Percentiles rank a stretch among this genome's conserved stretches.
Evolutionary conservation across 2,888 invertebrate genomes (phyloP).

Genomic region (Dioctria linearis): DNA sequence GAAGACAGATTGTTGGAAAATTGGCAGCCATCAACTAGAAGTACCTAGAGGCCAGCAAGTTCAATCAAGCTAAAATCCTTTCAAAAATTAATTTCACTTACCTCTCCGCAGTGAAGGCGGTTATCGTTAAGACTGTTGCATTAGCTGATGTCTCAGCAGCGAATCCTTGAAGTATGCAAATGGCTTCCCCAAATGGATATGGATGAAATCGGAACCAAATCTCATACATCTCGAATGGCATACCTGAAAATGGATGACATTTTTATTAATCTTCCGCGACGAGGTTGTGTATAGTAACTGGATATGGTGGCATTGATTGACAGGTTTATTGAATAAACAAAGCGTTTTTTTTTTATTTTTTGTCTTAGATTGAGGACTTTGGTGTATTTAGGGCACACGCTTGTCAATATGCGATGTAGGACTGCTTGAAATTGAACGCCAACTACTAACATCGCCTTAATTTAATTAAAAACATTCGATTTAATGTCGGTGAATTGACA

Average conservation of each 20-base stretch:
- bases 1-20: slow-evolving; percentile 21
- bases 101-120: slow-evolving; percentile 84
- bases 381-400: slow-evolving; percentile 21
- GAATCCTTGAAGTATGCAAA: slow-evolving; percentile 79
- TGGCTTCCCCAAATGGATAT: slow-evolving; percentile 80
- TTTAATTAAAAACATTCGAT: not conserved
- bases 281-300: slow-evolving; percentile 9
- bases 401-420: not conserved
- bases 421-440: slow-evolving; percentile 8
- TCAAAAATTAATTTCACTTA: slow-evolving; percentile 67
- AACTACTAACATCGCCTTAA: not conserved
- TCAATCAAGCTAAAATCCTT: not conserved
- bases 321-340: slow-evolving; percentile 11
- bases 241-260: slow-evolving; percentile 69
- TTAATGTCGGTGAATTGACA: not conserved
- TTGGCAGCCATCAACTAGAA: slow-evolving; percentile 7
- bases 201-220: slow-evolving; percentile 73
- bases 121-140: slow-evolving; percentile 85
- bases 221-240: slow-evolving; percentile 81
- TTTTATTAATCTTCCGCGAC: slow-evolving; percentile 21
- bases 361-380: slow-evolving; percentile 11
- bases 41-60: not conserved
- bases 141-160: slow-evolving; percentile 85
- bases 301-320: slow-evolving; percentile 36
- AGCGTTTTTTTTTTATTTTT: not conserved